Evolutionary conservation across 2,888 invertebrate species (phyloP).

Genomic region (Podabrus alpinus): DNA sequence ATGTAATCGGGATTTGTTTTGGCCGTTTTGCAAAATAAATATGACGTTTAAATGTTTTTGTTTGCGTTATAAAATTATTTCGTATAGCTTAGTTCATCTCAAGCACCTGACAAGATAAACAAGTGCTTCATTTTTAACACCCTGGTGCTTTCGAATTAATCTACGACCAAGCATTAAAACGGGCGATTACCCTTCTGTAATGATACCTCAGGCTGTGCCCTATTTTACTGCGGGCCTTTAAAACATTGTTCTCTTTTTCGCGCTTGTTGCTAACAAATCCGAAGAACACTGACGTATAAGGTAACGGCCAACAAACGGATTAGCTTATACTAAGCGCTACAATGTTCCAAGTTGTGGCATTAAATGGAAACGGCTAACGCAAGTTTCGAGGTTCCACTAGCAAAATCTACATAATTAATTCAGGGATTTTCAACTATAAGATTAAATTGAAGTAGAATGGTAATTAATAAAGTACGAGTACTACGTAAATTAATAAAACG

Average conservation of each 20-base stretch:
- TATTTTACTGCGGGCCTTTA: neutral
- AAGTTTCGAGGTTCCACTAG: conserved; percentile 17
- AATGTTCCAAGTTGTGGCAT: conserved; percentile 18
- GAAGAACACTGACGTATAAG: conserved; percentile 7
- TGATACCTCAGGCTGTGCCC: conserved; percentile 13
- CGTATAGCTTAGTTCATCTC: conserved; percentile 11
- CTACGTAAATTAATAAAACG: neutral
- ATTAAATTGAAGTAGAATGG: conserved; percentile 11
- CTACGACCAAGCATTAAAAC: conserved; percentile 24
- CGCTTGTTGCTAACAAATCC: neutral
- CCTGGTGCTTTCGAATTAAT: conserved; percentile 22
- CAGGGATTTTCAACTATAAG: conserved; percentile 14
- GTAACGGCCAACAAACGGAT: conserved; percentile 5
- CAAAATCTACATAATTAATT: conserved; percentile 19
- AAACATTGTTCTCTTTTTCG: conserved; percentile 10
- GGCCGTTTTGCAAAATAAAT: conserved; percentile 3
- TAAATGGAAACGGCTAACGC: conserved; percentile 19
- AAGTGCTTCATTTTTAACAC: conserved; percentile 25
- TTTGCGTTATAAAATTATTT: conserved; percentile 10
- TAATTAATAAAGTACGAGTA: neutral
- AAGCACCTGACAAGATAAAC: conserved; percentile 25
- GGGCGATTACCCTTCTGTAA: conserved; percentile 25
- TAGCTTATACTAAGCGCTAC: conserved; percentile 21
- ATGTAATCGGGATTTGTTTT: neutral
- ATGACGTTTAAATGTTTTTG: conserved; percentile 15